Percentiles rank a stretch among this genome's conserved stretches.
phyloP scores from a whole-genome alignment of 2,113 vertebrate genomes.

The Cepphus grylle region DNA sequence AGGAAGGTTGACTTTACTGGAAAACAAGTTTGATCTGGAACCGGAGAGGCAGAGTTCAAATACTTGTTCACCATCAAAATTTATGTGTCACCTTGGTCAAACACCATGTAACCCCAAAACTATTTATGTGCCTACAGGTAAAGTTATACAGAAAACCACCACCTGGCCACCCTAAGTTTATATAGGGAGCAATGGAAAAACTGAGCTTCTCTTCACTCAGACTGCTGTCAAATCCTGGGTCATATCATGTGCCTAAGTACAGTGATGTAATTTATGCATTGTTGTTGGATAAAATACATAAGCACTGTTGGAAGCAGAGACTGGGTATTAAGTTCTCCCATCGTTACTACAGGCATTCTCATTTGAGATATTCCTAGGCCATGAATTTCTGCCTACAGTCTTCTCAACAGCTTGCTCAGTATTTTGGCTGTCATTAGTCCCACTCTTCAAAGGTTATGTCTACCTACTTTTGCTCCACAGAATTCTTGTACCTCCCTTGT shows the following conservation, averaged over 20 bases:
- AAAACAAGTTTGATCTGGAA: background rate
- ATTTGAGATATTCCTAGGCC: background rate
- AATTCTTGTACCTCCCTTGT: fast-evolving
- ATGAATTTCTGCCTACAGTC: background rate
- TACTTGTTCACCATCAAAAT: background rate
- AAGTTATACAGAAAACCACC: background rate
- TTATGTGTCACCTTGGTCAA: background rate
- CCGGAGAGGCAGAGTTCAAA: background rate
- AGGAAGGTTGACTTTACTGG: background rate
- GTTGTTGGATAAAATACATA: background rate
- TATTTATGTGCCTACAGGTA: background rate
- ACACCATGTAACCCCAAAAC: background rate
- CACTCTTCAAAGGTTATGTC: fast-evolving
- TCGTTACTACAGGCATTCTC: background rate
- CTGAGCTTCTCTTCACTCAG: background rate
- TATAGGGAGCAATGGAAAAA: background rate
- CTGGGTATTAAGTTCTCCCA: background rate
- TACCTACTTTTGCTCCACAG: background rate
- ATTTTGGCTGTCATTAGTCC: background rate
- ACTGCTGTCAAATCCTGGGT: background rate
- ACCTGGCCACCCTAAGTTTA: background rate
- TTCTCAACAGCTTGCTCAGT: background rate
- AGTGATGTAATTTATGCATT: background rate
- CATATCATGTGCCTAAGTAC: background rate
- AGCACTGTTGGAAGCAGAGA: background rate